Evolutionary conservation across 1,140 invertebrate genomes (phyloP).

Genomic region (Frieseomelitta varia): DNA sequence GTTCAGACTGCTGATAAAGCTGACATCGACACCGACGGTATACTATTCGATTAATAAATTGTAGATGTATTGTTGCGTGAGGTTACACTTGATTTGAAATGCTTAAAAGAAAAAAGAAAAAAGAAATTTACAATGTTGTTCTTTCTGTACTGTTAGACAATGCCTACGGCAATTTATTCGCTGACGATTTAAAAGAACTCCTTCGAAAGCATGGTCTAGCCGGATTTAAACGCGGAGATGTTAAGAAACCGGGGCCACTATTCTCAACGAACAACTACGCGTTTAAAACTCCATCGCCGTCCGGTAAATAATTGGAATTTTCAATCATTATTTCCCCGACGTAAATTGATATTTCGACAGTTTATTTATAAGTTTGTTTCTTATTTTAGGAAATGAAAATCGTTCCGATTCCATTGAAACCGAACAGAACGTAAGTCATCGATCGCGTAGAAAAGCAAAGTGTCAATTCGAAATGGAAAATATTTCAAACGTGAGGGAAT

Average conservation of each 20-base stretch:
- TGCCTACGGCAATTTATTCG: conserved; percentile 35
- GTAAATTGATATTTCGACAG: conserved; percentile 8
- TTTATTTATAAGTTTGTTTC: too few species aligned
- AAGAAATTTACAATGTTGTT: background rate
- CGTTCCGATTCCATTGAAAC: conserved; percentile 3
- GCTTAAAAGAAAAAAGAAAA: background rate
- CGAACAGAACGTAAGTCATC: conserved; percentile 39
- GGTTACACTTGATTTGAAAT: background rate
- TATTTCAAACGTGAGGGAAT: too few species aligned
- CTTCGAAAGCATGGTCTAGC: conserved; percentile 74
- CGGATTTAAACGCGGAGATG: conserved; percentile 92
- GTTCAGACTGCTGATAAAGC: conserved; percentile 75
- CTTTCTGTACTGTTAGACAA: conserved; percentile 42
- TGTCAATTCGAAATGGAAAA: background rate
- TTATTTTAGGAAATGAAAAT: conserved; percentile 20
- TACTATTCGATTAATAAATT: background rate
- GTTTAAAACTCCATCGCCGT: conserved; percentile 77
- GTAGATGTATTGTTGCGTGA: background rate
- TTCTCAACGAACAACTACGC: conserved; percentile 85
- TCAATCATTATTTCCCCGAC: background rate
- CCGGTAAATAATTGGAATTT: conserved; percentile 28
- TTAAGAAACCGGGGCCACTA: conserved; percentile 96
- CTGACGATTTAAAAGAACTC: conserved; percentile 71
- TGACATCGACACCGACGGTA: conserved; percentile 34
- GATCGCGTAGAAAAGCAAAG: background rate